Evolutionary conservation across 1,140 invertebrate genomes (phyloP).

Genomic region (Lepidurus arcticus): DNA sequence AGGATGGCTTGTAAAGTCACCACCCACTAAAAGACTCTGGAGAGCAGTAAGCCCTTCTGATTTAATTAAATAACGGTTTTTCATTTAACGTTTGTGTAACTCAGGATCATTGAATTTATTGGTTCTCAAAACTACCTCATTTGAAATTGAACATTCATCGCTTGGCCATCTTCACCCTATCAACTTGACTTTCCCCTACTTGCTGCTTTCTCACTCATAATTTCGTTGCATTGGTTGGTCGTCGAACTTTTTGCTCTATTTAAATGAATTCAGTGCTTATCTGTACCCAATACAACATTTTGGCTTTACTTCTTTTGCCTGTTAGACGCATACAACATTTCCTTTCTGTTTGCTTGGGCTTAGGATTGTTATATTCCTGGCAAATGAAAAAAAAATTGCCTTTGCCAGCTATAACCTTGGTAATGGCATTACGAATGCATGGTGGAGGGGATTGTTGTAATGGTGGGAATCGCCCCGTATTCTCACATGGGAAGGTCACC

Average conservation of each 20-base stretch:
- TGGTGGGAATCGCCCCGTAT: slow-evolving; percentile 9
- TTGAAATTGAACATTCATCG: no score
- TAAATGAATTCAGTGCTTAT: no score
- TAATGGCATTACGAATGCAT: background rate
- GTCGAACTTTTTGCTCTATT: background rate
- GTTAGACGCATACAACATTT: background rate
- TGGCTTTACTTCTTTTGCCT: background rate
- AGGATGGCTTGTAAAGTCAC: slow-evolving; percentile 88
- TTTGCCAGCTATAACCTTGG: background rate
- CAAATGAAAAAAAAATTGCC: background rate
- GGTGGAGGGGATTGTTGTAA: slow-evolving; percentile 1
- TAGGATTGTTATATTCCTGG: background rate
- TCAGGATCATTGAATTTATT: no score
- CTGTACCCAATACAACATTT: no score
- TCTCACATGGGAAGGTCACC: slow-evolving; percentile 1
- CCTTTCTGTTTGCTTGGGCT: background rate
- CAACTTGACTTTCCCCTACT: no score
- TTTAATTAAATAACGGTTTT: no score
- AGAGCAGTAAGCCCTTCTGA: slow-evolving; percentile 63
- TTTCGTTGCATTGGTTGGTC: background rate
- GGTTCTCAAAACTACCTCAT: no score
- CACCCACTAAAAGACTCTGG: slow-evolving; percentile 78
- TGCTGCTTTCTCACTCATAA: no score
- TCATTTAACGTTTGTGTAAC: no score
- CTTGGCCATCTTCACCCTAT: no score